A percentile compares a stretch with the other conserved stretches of the same genome.
These are phyloP conservation scores for Craseonycteris thonglongyai DNA, from an alignment of 2,113 vertebrate species.

Conservation along the genomic window DNA sequence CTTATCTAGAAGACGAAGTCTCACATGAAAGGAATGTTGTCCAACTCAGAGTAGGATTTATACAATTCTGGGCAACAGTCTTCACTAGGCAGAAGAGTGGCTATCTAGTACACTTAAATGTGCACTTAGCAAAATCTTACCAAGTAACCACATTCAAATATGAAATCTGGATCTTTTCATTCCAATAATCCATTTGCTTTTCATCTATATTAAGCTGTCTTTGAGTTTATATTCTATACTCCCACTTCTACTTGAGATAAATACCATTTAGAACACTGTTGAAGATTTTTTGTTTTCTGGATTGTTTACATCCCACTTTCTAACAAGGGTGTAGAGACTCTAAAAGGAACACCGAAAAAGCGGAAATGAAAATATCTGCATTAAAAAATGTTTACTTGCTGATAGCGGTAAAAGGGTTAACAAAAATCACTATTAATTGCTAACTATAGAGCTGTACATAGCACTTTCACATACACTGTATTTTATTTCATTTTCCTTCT, in stretches of 20 bases:
- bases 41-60: background rate
- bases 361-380: background rate
- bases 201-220: background rate
- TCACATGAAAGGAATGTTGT: background rate
- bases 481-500: background rate
- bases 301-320: background rate
- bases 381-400: background rate
- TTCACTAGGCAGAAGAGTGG: background rate
- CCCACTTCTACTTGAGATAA: constrained; percentile 14
- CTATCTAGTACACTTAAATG: background rate
- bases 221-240: background rate
- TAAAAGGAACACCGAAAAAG: background rate
- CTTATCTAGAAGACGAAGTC: background rate
- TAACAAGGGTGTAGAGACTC: background rate
- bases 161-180: background rate
- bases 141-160: background rate
- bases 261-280: background rate
- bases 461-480: background rate
- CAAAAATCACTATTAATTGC: background rate
- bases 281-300: background rate
- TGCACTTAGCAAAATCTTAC: background rate
- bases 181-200: background rate
- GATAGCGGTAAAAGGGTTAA: background rate
- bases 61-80: background rate
- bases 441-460: background rate